phyloP scores from a whole-genome alignment of 2,113 vertebrate species.

The Xiphorhynchus elegans region DNA sequence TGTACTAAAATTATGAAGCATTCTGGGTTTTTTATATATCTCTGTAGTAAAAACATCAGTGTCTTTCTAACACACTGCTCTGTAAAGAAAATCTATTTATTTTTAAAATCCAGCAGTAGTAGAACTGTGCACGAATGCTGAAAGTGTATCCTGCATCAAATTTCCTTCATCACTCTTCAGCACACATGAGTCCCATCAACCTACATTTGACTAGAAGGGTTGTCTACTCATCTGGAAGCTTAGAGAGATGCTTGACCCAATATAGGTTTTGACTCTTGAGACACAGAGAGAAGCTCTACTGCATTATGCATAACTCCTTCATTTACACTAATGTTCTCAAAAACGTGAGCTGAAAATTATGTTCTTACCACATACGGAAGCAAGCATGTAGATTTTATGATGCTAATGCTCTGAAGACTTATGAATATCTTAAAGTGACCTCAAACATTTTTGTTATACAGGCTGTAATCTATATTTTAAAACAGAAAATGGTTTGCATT shows the following conservation, averaged over 20 bases:
- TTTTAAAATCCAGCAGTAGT: background rate
- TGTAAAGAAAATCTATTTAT: background rate
- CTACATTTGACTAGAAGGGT: conserved; percentile 1
- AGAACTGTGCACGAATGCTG: background rate
- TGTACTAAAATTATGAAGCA: background rate
- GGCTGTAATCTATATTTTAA: conserved; percentile 54
- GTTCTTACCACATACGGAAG: conserved; percentile 7
- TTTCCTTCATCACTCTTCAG: conserved; percentile 1
- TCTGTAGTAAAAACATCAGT: background rate
- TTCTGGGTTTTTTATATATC: background rate
- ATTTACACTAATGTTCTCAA: conserved; percentile 32
- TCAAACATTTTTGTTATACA: conserved; percentile 50
- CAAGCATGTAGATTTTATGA: conserved; percentile 26
- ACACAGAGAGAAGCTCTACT: conserved; percentile 1
- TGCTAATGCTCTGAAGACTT: conserved; percentile 34
- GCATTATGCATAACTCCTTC: conserved; percentile 41
- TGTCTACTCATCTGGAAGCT: conserved; percentile 40
- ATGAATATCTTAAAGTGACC: conserved; percentile 15
- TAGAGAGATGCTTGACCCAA: background rate
- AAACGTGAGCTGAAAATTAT: conserved; percentile 28
- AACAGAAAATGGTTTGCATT: conserved; percentile 36
- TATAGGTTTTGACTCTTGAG: conserved; percentile 26
- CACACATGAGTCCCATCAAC: background rate
- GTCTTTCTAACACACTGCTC: background rate
- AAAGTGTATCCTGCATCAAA: background rate